Base-by-base conservation (phyloP, 2,888 invertebrate species). In the Amphipoea oculea region DNA sequence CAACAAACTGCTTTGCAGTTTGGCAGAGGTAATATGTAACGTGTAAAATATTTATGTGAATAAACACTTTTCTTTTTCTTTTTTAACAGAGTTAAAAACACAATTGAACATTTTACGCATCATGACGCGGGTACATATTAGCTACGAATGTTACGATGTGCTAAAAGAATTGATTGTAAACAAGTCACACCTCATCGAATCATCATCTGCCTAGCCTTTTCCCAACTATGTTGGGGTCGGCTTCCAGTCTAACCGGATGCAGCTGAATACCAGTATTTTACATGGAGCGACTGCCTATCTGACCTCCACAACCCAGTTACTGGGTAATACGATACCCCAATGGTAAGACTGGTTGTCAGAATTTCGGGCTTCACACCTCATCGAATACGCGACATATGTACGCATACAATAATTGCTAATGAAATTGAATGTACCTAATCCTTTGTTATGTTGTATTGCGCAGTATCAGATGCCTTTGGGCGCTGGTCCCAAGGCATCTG, bases 401-500 rank as follows among this genome's bases (percentile, higher is more conserved):
- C 20, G 20, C 62, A 54, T 62, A 42, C 29, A n/a, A 81, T 80
- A 69, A 85, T 83, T 79, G 82, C 79, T 82, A 70, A 76, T 76
- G 63, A 66, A 42, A 79, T 74, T 60, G 57, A 68, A 85, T 75
- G 78, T 54, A 74, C 23, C 42, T 77, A 69, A 79, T 79, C 60
- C 73, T 79, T 86, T 80, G 73, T 83, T 78, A 48, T 23, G 23
- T 60, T 73, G 79, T 79, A 74, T 68, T 76, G 78, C 76, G 77
- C 82, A 89, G 72, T 66, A 73, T 54, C 72, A 76, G 69, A 78
- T 71, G 75, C 54, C 48, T 60, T n/a, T 72, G 11, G 73, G 48
- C 83, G 72, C 73, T 73, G 76, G 81, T 90, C 93, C 90, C 91
- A 77, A 88, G 92, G 91, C 86, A 89, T 83, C 89, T 92, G 92